Conservation (phyloP, 2,797 vertebrate genomes). For the Peromyscus nudipes region DNA sequence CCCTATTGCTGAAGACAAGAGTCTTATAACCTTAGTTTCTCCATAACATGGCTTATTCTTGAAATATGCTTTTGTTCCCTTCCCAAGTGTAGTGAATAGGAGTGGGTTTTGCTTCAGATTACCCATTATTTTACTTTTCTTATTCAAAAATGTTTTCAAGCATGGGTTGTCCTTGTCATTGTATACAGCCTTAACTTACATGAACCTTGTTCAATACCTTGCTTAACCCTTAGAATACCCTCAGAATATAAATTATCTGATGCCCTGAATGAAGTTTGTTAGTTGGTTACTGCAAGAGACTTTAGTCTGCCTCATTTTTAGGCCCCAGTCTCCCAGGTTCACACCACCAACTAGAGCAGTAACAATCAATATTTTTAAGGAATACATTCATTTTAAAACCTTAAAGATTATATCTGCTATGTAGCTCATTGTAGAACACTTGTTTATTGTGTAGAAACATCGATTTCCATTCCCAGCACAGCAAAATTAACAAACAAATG, state of each 20-base stretch:
- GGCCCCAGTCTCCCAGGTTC: not conserved
- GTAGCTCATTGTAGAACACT: not conserved
- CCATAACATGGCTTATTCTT: not conserved
- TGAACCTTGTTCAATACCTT: not conserved
- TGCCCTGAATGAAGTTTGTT: not conserved
- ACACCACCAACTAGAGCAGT: not conserved
- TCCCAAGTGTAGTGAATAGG: not conserved
- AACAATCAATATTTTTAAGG: not conserved
- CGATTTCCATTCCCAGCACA: not conserved
- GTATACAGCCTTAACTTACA: not conserved
- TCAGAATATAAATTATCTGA: not conserved
- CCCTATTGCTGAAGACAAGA: not conserved
- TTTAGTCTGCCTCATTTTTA: not conserved
- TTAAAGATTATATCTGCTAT: not conserved
- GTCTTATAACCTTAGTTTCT: not conserved
- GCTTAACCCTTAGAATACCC: not conserved
- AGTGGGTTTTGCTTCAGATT: not conserved
- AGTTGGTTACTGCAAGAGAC: not conserved
- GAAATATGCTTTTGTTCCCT: not conserved
- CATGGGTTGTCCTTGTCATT: not conserved
- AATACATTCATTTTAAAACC: constrained; percentile 50
- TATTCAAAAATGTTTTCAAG: not conserved
- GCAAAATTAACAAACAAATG: not conserved
- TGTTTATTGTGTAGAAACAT: not conserved
- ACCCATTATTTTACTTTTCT: not conserved